A percentile compares a stretch with the other conserved stretches of the same genome.
Conservation (phyloP, 1,140 invertebrate genomes). For the Trichonephila clavipes region DNA sequence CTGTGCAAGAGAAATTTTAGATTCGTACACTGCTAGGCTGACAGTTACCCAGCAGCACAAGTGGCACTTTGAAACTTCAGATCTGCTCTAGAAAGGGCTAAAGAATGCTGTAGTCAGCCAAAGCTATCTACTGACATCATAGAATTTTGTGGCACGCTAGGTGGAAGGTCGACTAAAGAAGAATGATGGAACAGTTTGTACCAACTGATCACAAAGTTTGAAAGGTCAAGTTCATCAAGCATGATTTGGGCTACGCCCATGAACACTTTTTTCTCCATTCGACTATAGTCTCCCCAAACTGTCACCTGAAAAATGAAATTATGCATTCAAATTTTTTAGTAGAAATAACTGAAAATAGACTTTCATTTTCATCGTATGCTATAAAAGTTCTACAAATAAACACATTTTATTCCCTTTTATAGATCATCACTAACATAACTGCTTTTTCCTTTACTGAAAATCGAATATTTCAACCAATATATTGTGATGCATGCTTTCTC, state of each 20-base stretch:
- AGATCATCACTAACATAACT: too few relatives aligned
- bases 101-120: slow-evolving; percentile 77
- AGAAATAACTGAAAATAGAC: too few relatives aligned
- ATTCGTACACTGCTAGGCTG: slow-evolving; percentile 51
- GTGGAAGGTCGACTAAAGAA: slow-evolving; percentile 92
- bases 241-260: slow-evolving; percentile 99
- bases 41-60: slow-evolving; percentile 63
- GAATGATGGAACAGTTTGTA: slow-evolving; percentile 99
- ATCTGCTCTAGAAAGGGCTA: slow-evolving; percentile 68
- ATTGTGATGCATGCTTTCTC: too few relatives aligned
- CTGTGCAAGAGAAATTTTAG: slow-evolving; percentile 60
- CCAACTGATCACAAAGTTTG: slow-evolving; percentile 99
- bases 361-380: too few relatives aligned
- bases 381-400: too few relatives aligned
- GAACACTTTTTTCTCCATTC: slow-evolving; percentile 98
- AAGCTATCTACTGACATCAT: slow-evolving; percentile 81
- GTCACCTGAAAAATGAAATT: slow-evolving; percentile 87
- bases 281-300: slow-evolving; percentile 99
- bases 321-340: too few relatives aligned
- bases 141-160: slow-evolving; percentile 80
- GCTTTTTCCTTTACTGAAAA: too few relatives aligned
- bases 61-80: slow-evolving; percentile 70
- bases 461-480: too few relatives aligned
- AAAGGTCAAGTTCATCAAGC: slow-evolving; percentile 97
- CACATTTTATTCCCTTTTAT: too few relatives aligned